A percentile compares a stretch with the other conserved stretches of the same genome.
These are phyloP conservation scores for Hemitrygon akajei DNA, from an alignment of 2,797 vertebrate genomes.

Conservation along the genomic window DNA sequence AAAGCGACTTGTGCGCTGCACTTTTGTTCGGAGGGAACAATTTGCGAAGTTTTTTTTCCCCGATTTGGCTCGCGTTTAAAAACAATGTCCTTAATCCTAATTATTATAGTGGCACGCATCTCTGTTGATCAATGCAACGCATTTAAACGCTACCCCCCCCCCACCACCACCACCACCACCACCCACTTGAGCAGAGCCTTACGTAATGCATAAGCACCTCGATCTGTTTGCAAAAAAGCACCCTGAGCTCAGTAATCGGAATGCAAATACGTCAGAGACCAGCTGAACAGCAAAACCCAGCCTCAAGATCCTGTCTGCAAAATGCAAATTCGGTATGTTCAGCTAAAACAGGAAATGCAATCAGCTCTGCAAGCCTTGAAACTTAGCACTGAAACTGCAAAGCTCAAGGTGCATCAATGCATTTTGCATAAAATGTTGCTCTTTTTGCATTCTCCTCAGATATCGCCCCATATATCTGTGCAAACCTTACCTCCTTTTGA, in stretches of 20 bases:
- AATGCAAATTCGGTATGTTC: constrained; percentile 46
- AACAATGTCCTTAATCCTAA: not conserved
- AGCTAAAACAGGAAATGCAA: constrained; percentile 84
- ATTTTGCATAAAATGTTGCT: constrained; percentile 62
- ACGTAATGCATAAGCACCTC: constrained; percentile 26
- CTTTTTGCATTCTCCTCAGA: constrained; percentile 62
- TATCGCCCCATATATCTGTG: constrained; percentile 63
- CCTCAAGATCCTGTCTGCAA: constrained; percentile 74
- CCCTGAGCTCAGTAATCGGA: constrained; percentile 53
- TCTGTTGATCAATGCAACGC: not conserved
- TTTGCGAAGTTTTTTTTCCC: not conserved
- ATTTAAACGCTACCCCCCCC: not conserved
- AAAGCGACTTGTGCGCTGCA: not conserved
- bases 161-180: not conserved
- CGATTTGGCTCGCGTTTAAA: not conserved
- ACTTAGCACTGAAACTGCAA: constrained; percentile 74
- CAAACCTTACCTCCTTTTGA: constrained; percentile 78
- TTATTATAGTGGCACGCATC: not conserved
- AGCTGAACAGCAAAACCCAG: constrained; percentile 65
- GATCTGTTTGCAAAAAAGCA: constrained; percentile 45
- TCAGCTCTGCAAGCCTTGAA: constrained; percentile 68
- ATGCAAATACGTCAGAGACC: constrained; percentile 63
- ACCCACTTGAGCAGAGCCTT: not conserved
- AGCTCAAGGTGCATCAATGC: constrained; percentile 65
- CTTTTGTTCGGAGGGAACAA: not conserved